These are phyloP conservation scores for Ditylenchus weischeri DNA, from an alignment of 2,888 invertebrate species.

Conservation along the genomic window DNA sequence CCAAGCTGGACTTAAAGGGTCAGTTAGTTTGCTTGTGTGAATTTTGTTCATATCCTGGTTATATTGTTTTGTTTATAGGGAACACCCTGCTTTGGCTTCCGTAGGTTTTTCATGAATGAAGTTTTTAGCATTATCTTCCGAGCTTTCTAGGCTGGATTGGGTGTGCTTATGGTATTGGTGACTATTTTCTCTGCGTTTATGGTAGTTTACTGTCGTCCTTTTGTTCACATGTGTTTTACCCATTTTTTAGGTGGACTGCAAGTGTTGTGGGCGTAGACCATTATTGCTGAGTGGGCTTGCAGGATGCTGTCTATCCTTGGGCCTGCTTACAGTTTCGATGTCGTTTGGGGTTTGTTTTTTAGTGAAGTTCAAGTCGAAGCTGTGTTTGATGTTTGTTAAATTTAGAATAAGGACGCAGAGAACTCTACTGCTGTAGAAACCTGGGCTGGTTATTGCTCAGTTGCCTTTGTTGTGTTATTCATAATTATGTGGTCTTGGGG, in stretches of 20 bases:
- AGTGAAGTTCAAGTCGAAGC: too few species aligned
- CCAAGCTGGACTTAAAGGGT: constrained; percentile 67
- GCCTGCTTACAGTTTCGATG: constrained; percentile 68
- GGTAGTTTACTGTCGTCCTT: not conserved
- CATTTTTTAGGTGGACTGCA: not conserved
- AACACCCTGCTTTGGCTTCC: too few species aligned
- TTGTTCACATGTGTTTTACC: not conserved
- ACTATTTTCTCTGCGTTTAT: not conserved
- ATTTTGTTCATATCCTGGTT: not conserved
- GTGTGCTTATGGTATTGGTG: not conserved
- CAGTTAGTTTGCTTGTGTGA: constrained; percentile 37
- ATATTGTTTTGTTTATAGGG: not conserved
- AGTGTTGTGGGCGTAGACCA: constrained; percentile 71
- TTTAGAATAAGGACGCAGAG: too few species aligned
- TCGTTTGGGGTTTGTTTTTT: constrained; percentile 7
- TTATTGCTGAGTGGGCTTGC: constrained; percentile 75
- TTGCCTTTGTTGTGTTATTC: constrained; percentile 77
- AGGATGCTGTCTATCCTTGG: constrained; percentile 74
- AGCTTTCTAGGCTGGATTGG: too few species aligned
- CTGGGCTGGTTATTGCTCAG: constrained; percentile 72
- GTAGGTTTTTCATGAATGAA: too few species aligned
- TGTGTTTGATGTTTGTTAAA: not conserved
- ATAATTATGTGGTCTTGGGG: constrained; percentile 64
- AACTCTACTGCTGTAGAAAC: not conserved
- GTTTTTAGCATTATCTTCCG: too few species aligned